A percentile compares a stretch with the other conserved stretches of the same genome.
phyloP scores from a whole-genome alignment of 1,140 invertebrate genomes.

The Tetraneura akinire region DNA sequence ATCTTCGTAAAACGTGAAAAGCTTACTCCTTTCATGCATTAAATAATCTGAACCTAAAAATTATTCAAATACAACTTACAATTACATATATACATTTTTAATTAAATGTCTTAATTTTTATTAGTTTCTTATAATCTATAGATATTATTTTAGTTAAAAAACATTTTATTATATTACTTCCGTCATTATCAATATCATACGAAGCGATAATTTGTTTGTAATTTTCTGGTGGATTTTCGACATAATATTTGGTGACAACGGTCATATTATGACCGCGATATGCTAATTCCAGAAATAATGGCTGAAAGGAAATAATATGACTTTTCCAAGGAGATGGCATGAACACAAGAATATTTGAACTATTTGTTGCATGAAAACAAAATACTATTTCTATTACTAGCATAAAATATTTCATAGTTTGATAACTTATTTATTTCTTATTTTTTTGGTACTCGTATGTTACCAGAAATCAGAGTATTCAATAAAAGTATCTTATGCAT shows the following conservation, averaged over 20 bases:
- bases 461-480: constrained; percentile 14
- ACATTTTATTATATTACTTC: constrained; percentile 28
- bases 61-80: too few species aligned
- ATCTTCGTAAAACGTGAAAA: not conserved
- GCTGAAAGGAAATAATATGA: constrained; percentile 58
- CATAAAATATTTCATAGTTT: constrained; percentile 13
- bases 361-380: not conserved
- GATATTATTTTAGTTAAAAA: too few species aligned
- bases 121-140: too few species aligned
- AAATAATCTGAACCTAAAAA: constrained; percentile 14
- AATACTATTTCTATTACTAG: not conserved
- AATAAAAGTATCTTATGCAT: too few species aligned
- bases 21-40: not conserved
- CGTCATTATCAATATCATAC: not conserved
- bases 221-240: constrained; percentile 29
- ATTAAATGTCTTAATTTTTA: too few species aligned
- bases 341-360: constrained; percentile 56
- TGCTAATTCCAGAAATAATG: constrained; percentile 57
- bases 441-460: not conserved
- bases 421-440: not conserved
- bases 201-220: constrained; percentile 15
- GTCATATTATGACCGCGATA: constrained; percentile 57
- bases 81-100: too few species aligned
- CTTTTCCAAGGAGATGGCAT: constrained; percentile 56
- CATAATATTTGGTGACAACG: constrained; percentile 53